A percentile compares a stretch with the other conserved stretches of the same genome.
Conservation (phyloP, 2,797 vertebrate species). For the Poliocrania exsul region DNA sequence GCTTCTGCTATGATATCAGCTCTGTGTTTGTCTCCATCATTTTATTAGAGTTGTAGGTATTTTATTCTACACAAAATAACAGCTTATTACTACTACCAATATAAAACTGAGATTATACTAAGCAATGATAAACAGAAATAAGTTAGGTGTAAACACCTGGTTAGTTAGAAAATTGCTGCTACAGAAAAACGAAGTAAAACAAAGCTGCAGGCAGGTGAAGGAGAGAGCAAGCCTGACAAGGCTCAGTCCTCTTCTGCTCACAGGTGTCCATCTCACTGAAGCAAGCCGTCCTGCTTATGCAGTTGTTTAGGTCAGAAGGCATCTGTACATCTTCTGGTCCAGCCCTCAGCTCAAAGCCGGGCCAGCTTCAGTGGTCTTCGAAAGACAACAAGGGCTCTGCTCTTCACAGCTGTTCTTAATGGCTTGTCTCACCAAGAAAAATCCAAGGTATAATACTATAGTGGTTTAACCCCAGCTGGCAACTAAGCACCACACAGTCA, state of each 20-base stretch:
- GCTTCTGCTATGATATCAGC: not conserved
- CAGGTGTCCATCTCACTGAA: not conserved
- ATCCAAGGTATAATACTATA: not conserved
- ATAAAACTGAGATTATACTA: not conserved
- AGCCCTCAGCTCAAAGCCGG: not conserved
- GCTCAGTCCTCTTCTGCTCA: not conserved
- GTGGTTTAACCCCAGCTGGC: not conserved
- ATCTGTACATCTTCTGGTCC: not conserved
- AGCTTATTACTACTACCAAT: not conserved
- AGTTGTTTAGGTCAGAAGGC: not conserved
- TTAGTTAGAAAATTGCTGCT: not conserved
- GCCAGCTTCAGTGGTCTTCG: not conserved
- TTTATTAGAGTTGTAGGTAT: not conserved
- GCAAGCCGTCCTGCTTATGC: not conserved
- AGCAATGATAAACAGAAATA: not conserved
- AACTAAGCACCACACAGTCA: not conserved
- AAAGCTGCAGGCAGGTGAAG: not conserved
- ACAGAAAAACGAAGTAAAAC: not conserved
- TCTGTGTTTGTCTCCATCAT: not conserved
- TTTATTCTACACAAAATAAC: not conserved
- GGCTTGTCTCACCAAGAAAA: not conserved
- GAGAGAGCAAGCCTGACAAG: not conserved
- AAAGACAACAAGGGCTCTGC: not conserved
- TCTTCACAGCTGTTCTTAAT: not conserved
- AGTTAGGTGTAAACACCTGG: not conserved